Conservation (phyloP, 2,797 vertebrate species). For the Cyprinodon diabolis region DNA sequence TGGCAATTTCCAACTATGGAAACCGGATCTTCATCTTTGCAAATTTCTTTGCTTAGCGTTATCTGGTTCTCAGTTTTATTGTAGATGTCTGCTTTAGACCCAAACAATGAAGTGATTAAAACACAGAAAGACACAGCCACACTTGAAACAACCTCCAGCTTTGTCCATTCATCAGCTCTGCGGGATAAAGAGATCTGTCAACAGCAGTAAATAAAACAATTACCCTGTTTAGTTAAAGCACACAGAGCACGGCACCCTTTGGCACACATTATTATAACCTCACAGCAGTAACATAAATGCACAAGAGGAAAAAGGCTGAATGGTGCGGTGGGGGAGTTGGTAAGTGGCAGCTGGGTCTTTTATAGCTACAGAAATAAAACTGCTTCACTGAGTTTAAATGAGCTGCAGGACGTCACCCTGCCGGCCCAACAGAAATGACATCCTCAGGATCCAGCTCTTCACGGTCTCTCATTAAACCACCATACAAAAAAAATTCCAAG, state of each 20-base stretch:
- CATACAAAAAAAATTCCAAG: neutral
- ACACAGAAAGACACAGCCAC: slow-evolving; percentile 23
- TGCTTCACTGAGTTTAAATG: slow-evolving; percentile 32
- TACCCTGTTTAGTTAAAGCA: slow-evolving; percentile 19
- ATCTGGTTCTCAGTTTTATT: neutral
- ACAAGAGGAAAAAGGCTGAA: slow-evolving; percentile 26
- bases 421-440: neutral
- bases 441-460: neutral
- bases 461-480: neutral
- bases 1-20: neutral
- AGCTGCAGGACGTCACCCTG: slow-evolving; percentile 5
- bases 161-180: slow-evolving; percentile 1
- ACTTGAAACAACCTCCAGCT: slow-evolving; percentile 2
- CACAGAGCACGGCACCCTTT: slow-evolving; percentile 1
- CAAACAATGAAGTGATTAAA: slow-evolving; percentile 23
- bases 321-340: slow-evolving; percentile 11
- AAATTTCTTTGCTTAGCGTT: neutral
- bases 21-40: neutral
- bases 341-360: slow-evolving; percentile 36
- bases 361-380: slow-evolving; percentile 19
- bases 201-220: slow-evolving; percentile 24
- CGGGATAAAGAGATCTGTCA: slow-evolving; percentile 19
- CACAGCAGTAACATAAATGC: slow-evolving; percentile 15
- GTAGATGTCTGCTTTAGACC: neutral
- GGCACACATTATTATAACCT: slow-evolving; percentile 16